These are phyloP conservation scores for Erebia palarica DNA, from an alignment of 2,888 invertebrate species.

Conservation along the genomic window DNA sequence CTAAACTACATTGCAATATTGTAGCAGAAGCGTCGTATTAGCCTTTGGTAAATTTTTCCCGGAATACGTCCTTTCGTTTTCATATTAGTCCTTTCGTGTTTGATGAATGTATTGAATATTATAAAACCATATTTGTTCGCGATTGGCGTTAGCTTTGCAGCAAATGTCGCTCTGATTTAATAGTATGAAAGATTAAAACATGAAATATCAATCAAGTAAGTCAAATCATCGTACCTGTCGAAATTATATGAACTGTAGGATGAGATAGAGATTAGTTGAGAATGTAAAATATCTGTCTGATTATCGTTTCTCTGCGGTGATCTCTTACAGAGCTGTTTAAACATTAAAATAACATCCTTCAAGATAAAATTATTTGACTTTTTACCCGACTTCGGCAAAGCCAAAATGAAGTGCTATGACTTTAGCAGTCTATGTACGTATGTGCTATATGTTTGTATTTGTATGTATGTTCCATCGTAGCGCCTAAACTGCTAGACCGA, in stretches of 20 bases:
- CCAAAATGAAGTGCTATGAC: too few species aligned
- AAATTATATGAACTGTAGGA: not conserved
- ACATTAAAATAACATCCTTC: not conserved
- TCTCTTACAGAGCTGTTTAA: too few species aligned
- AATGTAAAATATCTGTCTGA: not conserved
- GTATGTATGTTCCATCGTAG: too few species aligned
- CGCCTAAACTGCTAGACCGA: too few species aligned
- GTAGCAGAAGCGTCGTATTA: slow-evolving; percentile 29
- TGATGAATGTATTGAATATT: slow-evolving; percentile 19
- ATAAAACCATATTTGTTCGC: slow-evolving; percentile 8
- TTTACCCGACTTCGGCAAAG: too few species aligned
- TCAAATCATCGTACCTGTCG: too few species aligned
- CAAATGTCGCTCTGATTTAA: too few species aligned
- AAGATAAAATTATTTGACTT: not conserved
- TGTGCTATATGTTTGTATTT: too few species aligned
- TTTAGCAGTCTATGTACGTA: too few species aligned
- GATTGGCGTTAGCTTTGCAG: not conserved
- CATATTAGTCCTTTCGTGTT: slow-evolving; percentile 19
- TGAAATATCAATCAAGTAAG: not conserved
- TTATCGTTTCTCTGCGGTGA: too few species aligned
- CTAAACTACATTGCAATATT: slow-evolving; percentile 10
- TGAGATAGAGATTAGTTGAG: not conserved
- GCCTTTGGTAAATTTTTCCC: slow-evolving; percentile 40
- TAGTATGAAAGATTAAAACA: not conserved
- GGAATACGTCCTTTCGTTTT: slow-evolving; percentile 32